Conservation (phyloP, 2,888 invertebrate genomes). For the Anaspis maculata region DNA sequence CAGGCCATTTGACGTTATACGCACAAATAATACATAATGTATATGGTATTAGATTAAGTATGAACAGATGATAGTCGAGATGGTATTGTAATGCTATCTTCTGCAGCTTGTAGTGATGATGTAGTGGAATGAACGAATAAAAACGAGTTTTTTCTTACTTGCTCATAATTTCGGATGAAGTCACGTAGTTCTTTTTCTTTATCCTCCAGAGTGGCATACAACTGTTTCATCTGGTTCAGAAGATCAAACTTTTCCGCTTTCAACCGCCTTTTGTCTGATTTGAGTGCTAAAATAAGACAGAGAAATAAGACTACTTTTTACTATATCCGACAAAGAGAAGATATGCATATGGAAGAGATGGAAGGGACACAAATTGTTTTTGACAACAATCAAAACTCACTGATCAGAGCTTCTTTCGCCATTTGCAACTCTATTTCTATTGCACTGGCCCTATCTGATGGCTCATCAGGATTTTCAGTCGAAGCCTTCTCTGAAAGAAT, state of each 20-base stretch:
- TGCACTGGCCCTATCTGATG: slow-evolving; percentile 37
- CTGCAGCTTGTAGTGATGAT: too few species aligned
- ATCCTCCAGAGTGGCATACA: slow-evolving; percentile 88
- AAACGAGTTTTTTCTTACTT: too few species aligned
- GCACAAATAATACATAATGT: too few species aligned
- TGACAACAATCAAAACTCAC: too few species aligned
- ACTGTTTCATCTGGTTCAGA: slow-evolving; percentile 88
- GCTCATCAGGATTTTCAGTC: slow-evolving; percentile 40
- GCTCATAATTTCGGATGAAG: slow-evolving; percentile 91
- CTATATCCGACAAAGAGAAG: too few species aligned
- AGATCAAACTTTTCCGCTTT: slow-evolving; percentile 92
- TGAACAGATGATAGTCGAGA: too few species aligned
- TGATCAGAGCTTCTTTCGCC: slow-evolving; percentile 66
- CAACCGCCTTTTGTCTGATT: slow-evolving; percentile 81
- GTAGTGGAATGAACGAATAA: too few species aligned
- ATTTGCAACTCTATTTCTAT: slow-evolving; percentile 60
- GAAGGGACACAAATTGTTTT: background rate
- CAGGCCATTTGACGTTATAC: too few species aligned
- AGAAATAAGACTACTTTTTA: background rate
- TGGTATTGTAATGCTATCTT: too few species aligned
- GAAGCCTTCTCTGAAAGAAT: slow-evolving; percentile 46
- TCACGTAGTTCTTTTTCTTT: slow-evolving; percentile 90
- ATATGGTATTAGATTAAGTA: too few species aligned
- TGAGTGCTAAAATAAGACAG: slow-evolving; percentile 52
- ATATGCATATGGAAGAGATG: too few species aligned